Percentiles rank a stretch among this genome's conserved stretches.
These are phyloP conservation scores for Xylocopa sonorina DNA, from an alignment of 1,140 invertebrate genomes.

Conservation along the genomic window DNA sequence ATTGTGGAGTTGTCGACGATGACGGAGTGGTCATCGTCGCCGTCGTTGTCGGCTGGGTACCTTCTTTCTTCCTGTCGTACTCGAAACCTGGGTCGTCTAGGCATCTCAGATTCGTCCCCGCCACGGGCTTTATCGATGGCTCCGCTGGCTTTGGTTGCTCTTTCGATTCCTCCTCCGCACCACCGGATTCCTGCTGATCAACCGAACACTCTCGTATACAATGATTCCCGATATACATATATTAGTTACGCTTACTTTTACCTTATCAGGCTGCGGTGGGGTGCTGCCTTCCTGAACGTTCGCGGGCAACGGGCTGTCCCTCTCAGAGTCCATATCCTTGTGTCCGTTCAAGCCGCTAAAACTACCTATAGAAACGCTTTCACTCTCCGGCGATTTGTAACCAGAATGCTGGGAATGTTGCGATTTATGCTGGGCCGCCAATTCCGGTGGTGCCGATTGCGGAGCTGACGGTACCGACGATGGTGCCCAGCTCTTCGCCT, in stretches of 20 bases:
- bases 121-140: constrained; percentile 73
- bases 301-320: constrained; percentile 75
- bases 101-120: constrained; percentile 82
- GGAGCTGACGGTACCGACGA: constrained; percentile 85
- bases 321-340: constrained; percentile 79
- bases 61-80: constrained; percentile 75
- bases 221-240: too few species aligned
- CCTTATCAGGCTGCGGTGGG: constrained; percentile 48
- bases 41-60: constrained; percentile 38
- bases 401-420: constrained; percentile 79
- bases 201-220: too few species aligned
- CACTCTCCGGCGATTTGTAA: constrained; percentile 81
- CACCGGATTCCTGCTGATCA: neutral
- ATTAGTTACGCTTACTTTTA: neutral
- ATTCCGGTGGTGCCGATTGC: constrained; percentile 86
- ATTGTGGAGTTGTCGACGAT: constrained; percentile 40
- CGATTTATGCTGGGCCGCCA: constrained; percentile 82
- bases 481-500: constrained; percentile 86
- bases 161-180: constrained; percentile 38
- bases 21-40: constrained; percentile 55
- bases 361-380: constrained; percentile 80
- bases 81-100: constrained; percentile 83
- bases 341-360: constrained; percentile 79
- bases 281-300: constrained; percentile 49
- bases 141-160: constrained; percentile 51